These are phyloP conservation scores for Sceloporus tristichus DNA, from an alignment of 2,113 vertebrate species.

Conservation along the genomic window DNA sequence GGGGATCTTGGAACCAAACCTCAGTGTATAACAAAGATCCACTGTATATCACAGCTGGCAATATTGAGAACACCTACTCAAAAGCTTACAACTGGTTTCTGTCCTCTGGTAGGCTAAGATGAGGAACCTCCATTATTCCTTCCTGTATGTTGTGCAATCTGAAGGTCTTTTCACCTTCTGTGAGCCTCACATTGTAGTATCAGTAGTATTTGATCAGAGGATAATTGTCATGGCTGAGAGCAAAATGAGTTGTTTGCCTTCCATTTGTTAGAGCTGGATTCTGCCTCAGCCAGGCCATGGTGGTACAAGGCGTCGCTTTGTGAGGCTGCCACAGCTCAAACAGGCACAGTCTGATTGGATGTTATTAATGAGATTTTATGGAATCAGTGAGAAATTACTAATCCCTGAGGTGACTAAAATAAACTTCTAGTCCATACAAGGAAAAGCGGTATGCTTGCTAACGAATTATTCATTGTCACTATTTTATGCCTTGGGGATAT, in stretches of 20 bases:
- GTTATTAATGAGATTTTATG: conserved; percentile 12
- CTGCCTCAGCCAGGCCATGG: background rate
- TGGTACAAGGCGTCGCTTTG: background rate
- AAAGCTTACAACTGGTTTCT: background rate
- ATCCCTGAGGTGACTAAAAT: background rate
- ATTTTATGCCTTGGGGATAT: conserved; percentile 1
- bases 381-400: conserved; percentile 1
- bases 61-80: background rate
- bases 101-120: too few relatives aligned
- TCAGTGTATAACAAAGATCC: too few relatives aligned
- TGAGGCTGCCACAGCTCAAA: background rate
- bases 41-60: background rate
- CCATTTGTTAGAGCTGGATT: background rate
- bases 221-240: background rate
- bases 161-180: background rate
- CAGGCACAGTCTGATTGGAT: background rate
- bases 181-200: background rate
- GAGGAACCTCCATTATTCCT: background rate
- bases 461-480: conserved; percentile 13
- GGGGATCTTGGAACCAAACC: too few relatives aligned
- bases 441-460: background rate
- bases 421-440: conserved; percentile 7
- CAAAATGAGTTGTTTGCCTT: background rate
- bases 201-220: too few relatives aligned
- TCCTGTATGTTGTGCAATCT: too few relatives aligned